Evolutionary conservation across 2,797 vertebrate species (phyloP).

Genomic region (Siniperca undulata): DNA sequence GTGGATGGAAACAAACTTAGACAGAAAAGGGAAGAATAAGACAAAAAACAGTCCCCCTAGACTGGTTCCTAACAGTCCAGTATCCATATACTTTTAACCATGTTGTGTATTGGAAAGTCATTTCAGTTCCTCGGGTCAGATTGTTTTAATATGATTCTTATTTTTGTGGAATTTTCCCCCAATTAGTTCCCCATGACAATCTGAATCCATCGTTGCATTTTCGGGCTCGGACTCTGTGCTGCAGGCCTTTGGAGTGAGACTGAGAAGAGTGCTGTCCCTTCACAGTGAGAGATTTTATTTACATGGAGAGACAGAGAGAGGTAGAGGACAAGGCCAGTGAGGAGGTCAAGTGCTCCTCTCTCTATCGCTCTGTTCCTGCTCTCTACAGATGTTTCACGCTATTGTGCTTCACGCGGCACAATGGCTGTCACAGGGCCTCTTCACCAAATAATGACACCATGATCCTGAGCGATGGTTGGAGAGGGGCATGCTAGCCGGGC

Average conservation of each 20-base stretch:
- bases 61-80: neutral
- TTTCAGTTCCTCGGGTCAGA: neutral
- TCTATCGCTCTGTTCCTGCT: conserved; percentile 12
- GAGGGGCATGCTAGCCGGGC: conserved; percentile 35
- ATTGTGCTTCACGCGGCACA: conserved; percentile 43
- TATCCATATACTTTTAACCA: neutral
- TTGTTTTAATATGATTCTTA: neutral
- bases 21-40: neutral
- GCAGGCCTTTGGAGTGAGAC: neutral
- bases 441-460: conserved; percentile 46
- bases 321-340: conserved; percentile 36
- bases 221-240: neutral
- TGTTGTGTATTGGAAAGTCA: neutral
- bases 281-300: conserved; percentile 51
- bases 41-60: neutral
- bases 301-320: conserved; percentile 42
- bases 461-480: conserved; percentile 17
- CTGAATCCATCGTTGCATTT: neutral
- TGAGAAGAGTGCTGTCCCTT: conserved; percentile 12
- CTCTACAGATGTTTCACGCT: conserved; percentile 39
- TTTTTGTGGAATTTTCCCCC: neutral
- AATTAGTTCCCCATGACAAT: neutral
- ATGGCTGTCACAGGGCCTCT: conserved; percentile 55
- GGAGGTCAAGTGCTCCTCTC: conserved; percentile 66
- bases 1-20: neutral